These are phyloP conservation scores for Pristiophorus japonicus DNA, from an alignment of 2,113 vertebrate species.

Conservation along the genomic window DNA sequence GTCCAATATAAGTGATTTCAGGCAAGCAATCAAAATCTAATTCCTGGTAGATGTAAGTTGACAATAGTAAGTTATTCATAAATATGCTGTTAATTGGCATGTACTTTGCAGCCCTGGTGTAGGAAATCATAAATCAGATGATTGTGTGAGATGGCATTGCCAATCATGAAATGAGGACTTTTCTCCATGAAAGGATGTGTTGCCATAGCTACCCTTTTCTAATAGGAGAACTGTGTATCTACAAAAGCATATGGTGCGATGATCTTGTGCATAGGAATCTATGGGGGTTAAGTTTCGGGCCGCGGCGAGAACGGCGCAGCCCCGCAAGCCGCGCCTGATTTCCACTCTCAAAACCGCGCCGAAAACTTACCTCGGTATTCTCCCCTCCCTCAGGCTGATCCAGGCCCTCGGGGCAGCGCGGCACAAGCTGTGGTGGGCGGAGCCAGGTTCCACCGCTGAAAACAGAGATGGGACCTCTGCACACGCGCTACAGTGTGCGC, in stretches of 20 bases:
- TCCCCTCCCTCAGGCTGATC: too few species aligned
- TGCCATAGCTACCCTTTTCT: not conserved
- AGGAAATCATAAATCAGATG: not conserved
- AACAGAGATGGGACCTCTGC: too few species aligned
- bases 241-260: not conserved
- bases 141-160: not conserved
- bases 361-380: too few species aligned
- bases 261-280: not conserved
- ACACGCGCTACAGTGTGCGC: too few species aligned
- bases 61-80: not conserved
- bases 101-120: not conserved
- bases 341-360: too few species aligned
- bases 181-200: not conserved
- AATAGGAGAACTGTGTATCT: not conserved
- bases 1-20: not conserved
- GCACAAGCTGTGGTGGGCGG: too few species aligned
- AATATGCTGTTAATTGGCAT: not conserved
- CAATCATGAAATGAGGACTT: not conserved
- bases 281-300: too few species aligned
- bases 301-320: too few species aligned
- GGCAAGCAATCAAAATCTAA: not conserved
- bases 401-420: too few species aligned
- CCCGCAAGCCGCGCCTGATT: too few species aligned
- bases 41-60: not conserved
- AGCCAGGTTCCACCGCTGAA: too few species aligned